These are phyloP conservation scores for Phengaris arion DNA, from an alignment of 2,888 invertebrate genomes.

Conservation along the genomic window DNA sequence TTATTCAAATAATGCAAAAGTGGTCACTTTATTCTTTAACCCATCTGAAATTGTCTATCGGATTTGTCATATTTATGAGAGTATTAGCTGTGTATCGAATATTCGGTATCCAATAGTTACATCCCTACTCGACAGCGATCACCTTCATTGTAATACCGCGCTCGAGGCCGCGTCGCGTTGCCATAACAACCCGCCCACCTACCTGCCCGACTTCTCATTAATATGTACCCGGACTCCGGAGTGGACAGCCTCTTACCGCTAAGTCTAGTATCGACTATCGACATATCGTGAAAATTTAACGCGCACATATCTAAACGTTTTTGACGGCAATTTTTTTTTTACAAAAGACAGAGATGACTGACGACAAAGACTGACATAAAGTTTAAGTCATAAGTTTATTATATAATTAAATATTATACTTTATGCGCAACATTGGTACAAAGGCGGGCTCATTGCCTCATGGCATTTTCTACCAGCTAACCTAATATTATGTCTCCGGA, in stretches of 20 bases:
- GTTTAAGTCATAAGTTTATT: too few species aligned
- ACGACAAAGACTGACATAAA: too few species aligned
- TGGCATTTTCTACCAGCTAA: too few species aligned
- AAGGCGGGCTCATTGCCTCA: background rate
- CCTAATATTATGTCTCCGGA: too few species aligned
- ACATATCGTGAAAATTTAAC: slow-evolving; percentile 50
- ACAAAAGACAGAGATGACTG: too few species aligned
- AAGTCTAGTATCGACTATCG: slow-evolving; percentile 44
- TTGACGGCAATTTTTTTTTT: background rate
- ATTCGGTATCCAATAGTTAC: slow-evolving; percentile 29
- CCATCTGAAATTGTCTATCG: too few species aligned
- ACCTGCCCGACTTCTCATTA: slow-evolving; percentile 57
- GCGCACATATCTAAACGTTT: slow-evolving; percentile 31
- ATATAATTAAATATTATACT: too few species aligned
- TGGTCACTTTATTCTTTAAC: too few species aligned
- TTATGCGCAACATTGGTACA: background rate
- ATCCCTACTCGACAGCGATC: slow-evolving; percentile 48
- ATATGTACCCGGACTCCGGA: slow-evolving; percentile 66
- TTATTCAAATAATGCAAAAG: too few species aligned
- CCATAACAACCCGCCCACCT: slow-evolving; percentile 56
- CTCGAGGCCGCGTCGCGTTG: slow-evolving; percentile 73
- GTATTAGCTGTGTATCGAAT: too few species aligned
- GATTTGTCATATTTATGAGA: too few species aligned
- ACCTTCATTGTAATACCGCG: slow-evolving; percentile 66
- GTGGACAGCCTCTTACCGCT: slow-evolving; percentile 62